Base-by-base conservation (phyloP, 2,888 invertebrate genomes). In the Rapana venosa region DNA sequence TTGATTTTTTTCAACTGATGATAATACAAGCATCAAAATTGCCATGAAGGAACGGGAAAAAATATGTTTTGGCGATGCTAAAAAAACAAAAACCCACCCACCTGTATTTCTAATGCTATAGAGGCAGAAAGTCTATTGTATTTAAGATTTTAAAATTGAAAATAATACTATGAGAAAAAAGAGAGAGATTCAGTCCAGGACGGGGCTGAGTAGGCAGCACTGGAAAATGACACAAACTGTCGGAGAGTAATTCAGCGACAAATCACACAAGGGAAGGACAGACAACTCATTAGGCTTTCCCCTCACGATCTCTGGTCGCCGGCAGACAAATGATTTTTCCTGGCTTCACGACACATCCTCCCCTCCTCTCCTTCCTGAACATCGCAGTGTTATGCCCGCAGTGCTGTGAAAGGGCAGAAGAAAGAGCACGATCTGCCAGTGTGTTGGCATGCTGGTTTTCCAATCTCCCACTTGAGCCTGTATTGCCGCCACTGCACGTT, bases 261-360 rank as follows among this genome's bases (percentile, higher is more conserved):
- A 74, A 87, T 87, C 74, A 87, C 87, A 87, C 47, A n/a, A 47
- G 70, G 87, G 74, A n/a, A 47, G 47, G 47, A 47, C n/a, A 0
- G 13, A n/a, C 87, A 36, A 70, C 47, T 74, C 74, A 74, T 87
- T 74, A 47, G 66, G 87, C 74, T 74, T 87, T 74, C 47, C 74
- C 32, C 66, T 74, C 87, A 87, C 87, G 87, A 47, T 13, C 74
- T 74, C 74, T 87, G 36, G 87, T 30, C 74, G 87, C 30, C 47
- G 15, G 74, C 87, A 74, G 87, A 87, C 87, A 87, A 87, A 87
- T 87, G 36, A 74, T 74, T 86, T 66, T 35, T 61, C 47, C 35
- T 22, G 61, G 86, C 86, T 58, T 86, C 61, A 30, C 86, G 86
- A 86, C 61, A 66, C 22, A 30, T 86, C 58, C n/a, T 17, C 20